Evolutionary conservation across 2,888 invertebrate genomes (phyloP).

Genomic region (Cylloceria caligata): DNA sequence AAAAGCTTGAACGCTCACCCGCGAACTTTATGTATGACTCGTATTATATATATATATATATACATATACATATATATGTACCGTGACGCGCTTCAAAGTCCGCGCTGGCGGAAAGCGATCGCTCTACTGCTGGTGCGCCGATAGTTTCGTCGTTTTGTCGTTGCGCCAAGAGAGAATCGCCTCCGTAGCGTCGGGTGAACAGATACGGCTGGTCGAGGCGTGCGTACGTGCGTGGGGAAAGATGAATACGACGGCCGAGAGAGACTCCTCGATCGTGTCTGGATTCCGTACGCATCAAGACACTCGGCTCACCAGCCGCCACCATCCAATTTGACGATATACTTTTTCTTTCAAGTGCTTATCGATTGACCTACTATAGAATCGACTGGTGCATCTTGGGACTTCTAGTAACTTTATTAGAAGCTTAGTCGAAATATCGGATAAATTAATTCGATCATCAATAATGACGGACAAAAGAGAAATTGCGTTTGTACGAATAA

Average conservation of each 20-base stretch:
- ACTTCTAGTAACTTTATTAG: not conserved
- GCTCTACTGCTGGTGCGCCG: constrained; percentile 74
- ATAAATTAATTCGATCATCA: too few species aligned
- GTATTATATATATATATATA: constrained; percentile 31
- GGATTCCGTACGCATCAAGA: constrained; percentile 41
- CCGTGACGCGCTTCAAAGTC: constrained; percentile 62
- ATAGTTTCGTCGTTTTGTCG: constrained; percentile 68
- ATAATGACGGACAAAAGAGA: too few species aligned
- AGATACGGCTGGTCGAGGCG: constrained; percentile 57
- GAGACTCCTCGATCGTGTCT: constrained; percentile 32
- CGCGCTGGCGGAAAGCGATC: constrained; percentile 75
- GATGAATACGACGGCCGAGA: constrained; percentile 41
- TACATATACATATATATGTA: not conserved
- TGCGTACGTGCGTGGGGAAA: constrained; percentile 49
- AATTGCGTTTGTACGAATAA: too few species aligned
- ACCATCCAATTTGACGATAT: constrained; percentile 2
- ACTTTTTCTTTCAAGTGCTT: not conserved
- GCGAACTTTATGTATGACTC: not conserved
- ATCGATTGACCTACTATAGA: not conserved
- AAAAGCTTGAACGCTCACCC: not conserved
- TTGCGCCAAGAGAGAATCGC: constrained; percentile 55
- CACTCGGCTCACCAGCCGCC: constrained; percentile 38
- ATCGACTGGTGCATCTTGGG: not conserved
- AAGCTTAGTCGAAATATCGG: not conserved
- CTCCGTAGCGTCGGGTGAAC: constrained; percentile 45